phyloP scores from a whole-genome alignment of 2,888 invertebrate species.

The Bombylius discolor region DNA sequence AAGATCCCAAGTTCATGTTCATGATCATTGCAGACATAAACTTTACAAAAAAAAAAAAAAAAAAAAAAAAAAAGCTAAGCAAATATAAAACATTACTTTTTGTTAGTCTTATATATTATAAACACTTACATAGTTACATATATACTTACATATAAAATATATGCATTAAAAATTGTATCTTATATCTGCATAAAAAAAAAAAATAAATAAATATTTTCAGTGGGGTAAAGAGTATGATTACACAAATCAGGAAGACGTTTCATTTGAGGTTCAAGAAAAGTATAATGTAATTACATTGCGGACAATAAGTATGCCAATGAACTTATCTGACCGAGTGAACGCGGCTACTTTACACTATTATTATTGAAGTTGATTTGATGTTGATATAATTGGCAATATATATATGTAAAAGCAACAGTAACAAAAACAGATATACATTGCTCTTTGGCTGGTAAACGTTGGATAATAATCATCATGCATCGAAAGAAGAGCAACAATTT shows the following conservation, averaged over 20 bases:
- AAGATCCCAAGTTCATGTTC: not conserved
- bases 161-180: not conserved
- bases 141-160: not conserved
- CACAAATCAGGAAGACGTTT: not conserved
- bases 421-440: too few species aligned
- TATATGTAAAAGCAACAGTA: too few species aligned
- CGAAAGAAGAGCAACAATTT: too few species aligned
- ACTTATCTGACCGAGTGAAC: slow-evolving; percentile 17
- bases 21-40: not conserved
- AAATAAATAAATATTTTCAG: not conserved
- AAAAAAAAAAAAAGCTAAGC: too few species aligned
- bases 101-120: not conserved
- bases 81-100: too few species aligned
- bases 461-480: too few species aligned
- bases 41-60: not conserved
- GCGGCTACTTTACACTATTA: not conserved
- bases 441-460: too few species aligned
- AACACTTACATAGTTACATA: not conserved
- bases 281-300: not conserved
- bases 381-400: too few species aligned
- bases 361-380: too few species aligned
- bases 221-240: not conserved
- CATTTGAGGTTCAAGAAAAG: not conserved
- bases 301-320: slow-evolving; percentile 15
- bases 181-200: not conserved